Base-by-base conservation (phyloP, 2,113 vertebrate species). In the Chelonoidis abingdonii region DNA sequence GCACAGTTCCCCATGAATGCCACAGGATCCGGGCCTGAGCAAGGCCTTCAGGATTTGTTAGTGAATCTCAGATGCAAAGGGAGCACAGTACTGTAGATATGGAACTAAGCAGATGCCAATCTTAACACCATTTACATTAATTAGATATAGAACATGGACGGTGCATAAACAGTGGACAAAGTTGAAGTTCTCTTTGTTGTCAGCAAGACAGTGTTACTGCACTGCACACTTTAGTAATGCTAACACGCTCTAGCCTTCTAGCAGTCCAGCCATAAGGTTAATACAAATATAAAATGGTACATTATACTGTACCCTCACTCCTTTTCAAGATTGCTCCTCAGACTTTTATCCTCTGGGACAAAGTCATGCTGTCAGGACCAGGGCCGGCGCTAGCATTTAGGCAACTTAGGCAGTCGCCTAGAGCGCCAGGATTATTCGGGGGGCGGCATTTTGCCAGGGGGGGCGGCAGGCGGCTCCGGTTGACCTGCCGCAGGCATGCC, bases 241-340 rank as follows among this genome's bases (percentile, higher is more conserved):
- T 95, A 89, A 84, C 97, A 93, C 95, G 95, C 93, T 94, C 97
- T 96, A 89, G 87, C 84, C 83, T 91, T 24, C 89, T 87, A 96
- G 93, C 95, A 95, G 94, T 84, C 76, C 65, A 86, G 80, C 87
- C 11, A 3, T 95, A 93, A 96, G 93, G 95, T 94, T 87, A 95
- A 95, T 49, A n/a, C 88, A 93, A 89, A 94, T 84, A 41, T 89
- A 87, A 95, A 94, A 88, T 1, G 75, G 85, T 93, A 91, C 53
- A 59, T 95, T 95, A 93, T 50, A 25, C 87, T 92, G 94, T 82
- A 91, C 92, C 62, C 49, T 93, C 84, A 80, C 62, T 89, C 91
- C 56, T 17, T 17, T 75, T 35, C 17, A 5, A 57, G 95, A 94
- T 90, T 94, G 93, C 93, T 94, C 53, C 89, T 92, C 89, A 89